phyloP scores from a whole-genome alignment of 2,113 vertebrate genomes.

The Phaethornis superciliosus region DNA sequence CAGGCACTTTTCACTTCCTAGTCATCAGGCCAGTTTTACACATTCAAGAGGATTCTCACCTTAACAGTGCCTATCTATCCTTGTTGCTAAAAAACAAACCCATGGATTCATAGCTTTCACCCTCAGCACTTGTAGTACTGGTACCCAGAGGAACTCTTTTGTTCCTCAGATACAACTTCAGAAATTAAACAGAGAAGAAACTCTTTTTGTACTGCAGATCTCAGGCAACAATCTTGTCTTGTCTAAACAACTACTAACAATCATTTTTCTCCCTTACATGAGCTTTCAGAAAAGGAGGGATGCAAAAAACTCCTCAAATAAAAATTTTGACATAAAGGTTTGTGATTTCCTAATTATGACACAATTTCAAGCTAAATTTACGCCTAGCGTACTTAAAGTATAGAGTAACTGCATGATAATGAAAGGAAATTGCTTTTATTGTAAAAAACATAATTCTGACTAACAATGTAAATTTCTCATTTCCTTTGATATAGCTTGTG shows the following conservation, averaged over 20 bases:
- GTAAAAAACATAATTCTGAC: neutral
- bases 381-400: neutral
- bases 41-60: neutral
- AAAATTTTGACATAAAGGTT: neutral
- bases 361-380: neutral
- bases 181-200: neutral
- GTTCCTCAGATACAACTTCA: neutral
- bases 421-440: neutral
- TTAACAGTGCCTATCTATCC: neutral
- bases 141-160: neutral
- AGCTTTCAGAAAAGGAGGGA: neutral
- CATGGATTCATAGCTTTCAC: neutral
- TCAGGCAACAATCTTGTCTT: neutral
- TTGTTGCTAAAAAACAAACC: neutral
- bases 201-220: neutral
- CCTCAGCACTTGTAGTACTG: neutral
- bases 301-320: neutral
- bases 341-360: neutral
- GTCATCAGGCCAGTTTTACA: neutral
- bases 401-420: neutral
- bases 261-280: neutral
- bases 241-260: neutral
- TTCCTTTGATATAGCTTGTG: neutral
- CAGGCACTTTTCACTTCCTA: rapidly evolving
- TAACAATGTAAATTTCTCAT: neutral